phyloP scores from a whole-genome alignment of 2,113 vertebrate species.

The Rhinopomastus cyanomelas region DNA sequence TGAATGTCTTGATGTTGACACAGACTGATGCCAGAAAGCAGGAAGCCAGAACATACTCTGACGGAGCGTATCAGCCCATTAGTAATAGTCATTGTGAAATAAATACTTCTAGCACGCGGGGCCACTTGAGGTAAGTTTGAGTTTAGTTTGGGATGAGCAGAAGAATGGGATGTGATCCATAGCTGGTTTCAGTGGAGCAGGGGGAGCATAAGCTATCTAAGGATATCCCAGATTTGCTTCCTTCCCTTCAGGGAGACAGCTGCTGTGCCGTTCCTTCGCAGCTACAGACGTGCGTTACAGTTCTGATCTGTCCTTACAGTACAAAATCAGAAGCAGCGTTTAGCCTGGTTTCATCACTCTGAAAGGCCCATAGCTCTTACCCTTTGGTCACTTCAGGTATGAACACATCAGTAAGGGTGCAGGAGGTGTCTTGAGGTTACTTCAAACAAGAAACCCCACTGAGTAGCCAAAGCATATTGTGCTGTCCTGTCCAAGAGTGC shows the following conservation, averaged over 20 bases:
- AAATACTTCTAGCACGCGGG: neutral
- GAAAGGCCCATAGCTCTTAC: neutral
- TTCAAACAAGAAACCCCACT: neutral
- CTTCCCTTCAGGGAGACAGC: neutral
- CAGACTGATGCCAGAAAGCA: neutral
- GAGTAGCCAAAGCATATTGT: neutral
- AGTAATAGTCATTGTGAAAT: neutral
- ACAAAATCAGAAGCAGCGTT: neutral
- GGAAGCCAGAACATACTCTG: neutral
- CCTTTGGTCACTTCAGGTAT: neutral
- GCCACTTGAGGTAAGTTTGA: constrained; percentile 5
- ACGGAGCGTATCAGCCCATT: neutral
- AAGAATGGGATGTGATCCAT: neutral
- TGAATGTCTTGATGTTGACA: neutral
- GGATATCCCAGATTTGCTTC: neutral
- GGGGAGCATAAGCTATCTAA: neutral
- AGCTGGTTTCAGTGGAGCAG: neutral
- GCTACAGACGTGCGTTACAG: neutral
- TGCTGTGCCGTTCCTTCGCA: neutral
- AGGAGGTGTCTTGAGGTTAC: neutral
- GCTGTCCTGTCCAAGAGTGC: neutral
- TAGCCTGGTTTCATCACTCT: neutral
- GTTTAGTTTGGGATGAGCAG: neutral
- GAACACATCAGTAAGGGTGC: neutral
- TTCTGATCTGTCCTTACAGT: neutral